Conservation (phyloP, 2,888 invertebrate species). For the Metallyticus violacea region DNA sequence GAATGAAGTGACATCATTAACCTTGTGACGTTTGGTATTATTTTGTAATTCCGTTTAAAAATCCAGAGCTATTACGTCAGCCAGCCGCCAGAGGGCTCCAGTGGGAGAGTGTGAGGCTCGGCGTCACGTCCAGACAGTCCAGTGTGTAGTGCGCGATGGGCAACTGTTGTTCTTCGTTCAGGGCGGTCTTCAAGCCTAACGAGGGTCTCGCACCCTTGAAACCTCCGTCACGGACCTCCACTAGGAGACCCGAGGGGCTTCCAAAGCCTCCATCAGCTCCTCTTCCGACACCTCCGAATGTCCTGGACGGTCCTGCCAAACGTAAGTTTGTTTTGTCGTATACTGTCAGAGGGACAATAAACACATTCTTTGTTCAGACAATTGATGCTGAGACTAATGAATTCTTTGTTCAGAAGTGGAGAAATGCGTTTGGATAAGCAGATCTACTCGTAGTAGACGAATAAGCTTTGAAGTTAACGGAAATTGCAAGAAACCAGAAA, state of each 20-base stretch:
- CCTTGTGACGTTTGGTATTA: neutral
- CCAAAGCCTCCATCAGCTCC: conserved; percentile 41
- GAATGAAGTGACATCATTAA: neutral
- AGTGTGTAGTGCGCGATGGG: conserved; percentile 38
- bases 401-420: no score
- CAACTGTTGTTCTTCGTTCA: conserved; percentile 42
- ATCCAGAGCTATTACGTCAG: neutral
- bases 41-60: neutral
- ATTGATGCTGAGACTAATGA: no score
- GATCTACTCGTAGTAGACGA: no score
- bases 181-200: conserved; percentile 42
- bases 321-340: neutral
- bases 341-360: no score
- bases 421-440: no score
- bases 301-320: neutral
- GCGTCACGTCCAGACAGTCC: neutral
- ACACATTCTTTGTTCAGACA: no score
- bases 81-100: neutral
- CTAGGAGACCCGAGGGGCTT: conserved; percentile 41
- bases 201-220: conserved; percentile 35
- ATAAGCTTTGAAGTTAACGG: no score
- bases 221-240: conserved; percentile 35
- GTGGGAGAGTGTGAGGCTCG: conserved; percentile 10
- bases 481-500: no score
- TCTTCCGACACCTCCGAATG: conserved; percentile 42